Percentiles rank a stretch among this genome's conserved stretches.
These are phyloP conservation scores for Drosophila meridiana DNA, from an alignment of 2,888 invertebrate species.

Conservation along the genomic window DNA sequence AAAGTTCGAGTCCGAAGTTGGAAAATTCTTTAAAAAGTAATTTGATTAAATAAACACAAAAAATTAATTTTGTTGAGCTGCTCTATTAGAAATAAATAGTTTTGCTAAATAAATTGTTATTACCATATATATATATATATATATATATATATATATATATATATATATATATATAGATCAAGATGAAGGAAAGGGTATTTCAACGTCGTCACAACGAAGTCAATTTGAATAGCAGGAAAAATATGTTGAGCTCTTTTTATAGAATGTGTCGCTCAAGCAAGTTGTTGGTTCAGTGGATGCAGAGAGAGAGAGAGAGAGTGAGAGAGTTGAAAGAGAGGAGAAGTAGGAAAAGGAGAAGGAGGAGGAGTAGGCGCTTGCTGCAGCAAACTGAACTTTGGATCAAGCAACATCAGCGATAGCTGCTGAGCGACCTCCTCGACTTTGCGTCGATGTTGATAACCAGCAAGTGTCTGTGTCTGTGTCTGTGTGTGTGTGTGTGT, in stretches of 20 bases:
- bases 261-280: background rate
- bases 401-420: slow-evolving; percentile 27
- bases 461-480: slow-evolving; percentile 4
- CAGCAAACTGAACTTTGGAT: slow-evolving; percentile 46
- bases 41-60: too few species aligned
- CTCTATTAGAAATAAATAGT: too few species aligned
- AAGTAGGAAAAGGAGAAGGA: background rate
- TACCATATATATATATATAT: too few species aligned
- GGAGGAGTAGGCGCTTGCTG: background rate
- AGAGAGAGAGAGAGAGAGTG: background rate
- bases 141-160: too few species aligned
- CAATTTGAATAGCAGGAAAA: background rate
- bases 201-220: background rate
- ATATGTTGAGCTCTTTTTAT: background rate
- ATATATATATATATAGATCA: too few species aligned
- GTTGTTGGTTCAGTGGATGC: background rate
- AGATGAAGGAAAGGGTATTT: background rate
- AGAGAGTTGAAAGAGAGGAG: background rate
- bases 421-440: slow-evolving; percentile 40
- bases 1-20: too few species aligned
- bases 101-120: too few species aligned
- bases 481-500: background rate
- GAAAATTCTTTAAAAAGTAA: too few species aligned
- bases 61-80: too few species aligned
- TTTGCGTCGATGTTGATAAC: slow-evolving; percentile 33